A percentile compares a stretch with the other conserved stretches of the same genome.
Conservation (phyloP, 1,140 invertebrate genomes). For the Trinorchestia longiramus region DNA sequence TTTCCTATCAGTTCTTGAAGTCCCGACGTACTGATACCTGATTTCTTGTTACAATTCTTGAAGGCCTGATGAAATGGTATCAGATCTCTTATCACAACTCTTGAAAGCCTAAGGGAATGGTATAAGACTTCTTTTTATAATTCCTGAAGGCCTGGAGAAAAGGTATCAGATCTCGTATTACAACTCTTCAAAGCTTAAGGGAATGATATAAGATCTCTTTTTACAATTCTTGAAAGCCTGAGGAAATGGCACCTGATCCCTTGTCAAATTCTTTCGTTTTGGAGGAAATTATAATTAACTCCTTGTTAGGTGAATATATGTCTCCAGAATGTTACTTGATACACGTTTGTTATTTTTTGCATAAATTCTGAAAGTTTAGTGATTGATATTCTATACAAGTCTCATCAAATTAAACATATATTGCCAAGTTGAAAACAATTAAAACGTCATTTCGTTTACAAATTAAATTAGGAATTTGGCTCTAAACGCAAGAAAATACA, state of each 20-base stretch:
- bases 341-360: neutral
- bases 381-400: neutral
- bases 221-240: neutral
- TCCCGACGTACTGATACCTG: neutral
- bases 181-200: neutral
- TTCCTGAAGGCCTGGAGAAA: too few species aligned
- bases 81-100: too few species aligned
- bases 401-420: neutral
- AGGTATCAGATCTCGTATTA: too few species aligned
- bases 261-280: too few species aligned
- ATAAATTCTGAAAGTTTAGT: too few species aligned
- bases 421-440: neutral
- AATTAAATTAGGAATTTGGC: neutral
- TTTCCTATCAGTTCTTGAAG: conserved; percentile 5
- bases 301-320: too few species aligned
- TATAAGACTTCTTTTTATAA: too few species aligned
- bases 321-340: neutral
- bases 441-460: neutral
- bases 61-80: too few species aligned
- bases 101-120: neutral
- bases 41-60: too few species aligned
- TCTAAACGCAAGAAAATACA: neutral
- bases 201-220: neutral
- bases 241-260: neutral
- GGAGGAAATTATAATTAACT: too few species aligned